Conservation (phyloP, 2,113 vertebrate genomes). For the Heptranchias perlo region DNA sequence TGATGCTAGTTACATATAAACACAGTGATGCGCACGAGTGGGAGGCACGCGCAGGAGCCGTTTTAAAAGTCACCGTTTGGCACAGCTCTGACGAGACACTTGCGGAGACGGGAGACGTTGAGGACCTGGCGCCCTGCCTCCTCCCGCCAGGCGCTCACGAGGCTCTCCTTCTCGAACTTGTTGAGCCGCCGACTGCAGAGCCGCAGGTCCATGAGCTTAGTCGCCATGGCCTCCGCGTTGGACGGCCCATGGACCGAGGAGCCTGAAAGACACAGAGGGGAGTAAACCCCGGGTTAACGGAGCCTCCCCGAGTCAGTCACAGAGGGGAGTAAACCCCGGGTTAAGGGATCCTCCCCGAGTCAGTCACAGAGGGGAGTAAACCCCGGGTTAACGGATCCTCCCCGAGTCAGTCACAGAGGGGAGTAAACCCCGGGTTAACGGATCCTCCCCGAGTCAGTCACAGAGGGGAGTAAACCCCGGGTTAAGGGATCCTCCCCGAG, state of each 20-base stretch:
- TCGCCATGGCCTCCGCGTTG: constrained; percentile 48
- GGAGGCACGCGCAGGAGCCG: neutral
- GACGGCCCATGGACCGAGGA: constrained; percentile 58
- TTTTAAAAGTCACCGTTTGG: neutral
- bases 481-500: too few relatives aligned
- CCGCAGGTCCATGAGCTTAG: constrained; percentile 55
- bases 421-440: too few relatives aligned
- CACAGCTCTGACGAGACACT: neutral
- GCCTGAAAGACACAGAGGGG: constrained; percentile 48
- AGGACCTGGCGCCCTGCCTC: neutral
- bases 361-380: too few relatives aligned
- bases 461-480: too few relatives aligned
- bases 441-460: too few relatives aligned
- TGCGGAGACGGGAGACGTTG: neutral
- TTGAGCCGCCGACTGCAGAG: constrained; percentile 61
- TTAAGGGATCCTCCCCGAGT: too few relatives aligned
- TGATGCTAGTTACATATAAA: neutral
- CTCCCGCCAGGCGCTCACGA: neutral
- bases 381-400: too few relatives aligned
- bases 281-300: neutral
- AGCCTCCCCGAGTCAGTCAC: too few relatives aligned
- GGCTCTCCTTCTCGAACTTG: constrained; percentile 44
- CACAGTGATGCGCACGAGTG: too few relatives aligned
- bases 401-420: too few relatives aligned
- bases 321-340: too few relatives aligned